These are phyloP conservation scores for Rhinopomastus cyanomelas DNA, from an alignment of 2,113 vertebrate species.

Conservation along the genomic window DNA sequence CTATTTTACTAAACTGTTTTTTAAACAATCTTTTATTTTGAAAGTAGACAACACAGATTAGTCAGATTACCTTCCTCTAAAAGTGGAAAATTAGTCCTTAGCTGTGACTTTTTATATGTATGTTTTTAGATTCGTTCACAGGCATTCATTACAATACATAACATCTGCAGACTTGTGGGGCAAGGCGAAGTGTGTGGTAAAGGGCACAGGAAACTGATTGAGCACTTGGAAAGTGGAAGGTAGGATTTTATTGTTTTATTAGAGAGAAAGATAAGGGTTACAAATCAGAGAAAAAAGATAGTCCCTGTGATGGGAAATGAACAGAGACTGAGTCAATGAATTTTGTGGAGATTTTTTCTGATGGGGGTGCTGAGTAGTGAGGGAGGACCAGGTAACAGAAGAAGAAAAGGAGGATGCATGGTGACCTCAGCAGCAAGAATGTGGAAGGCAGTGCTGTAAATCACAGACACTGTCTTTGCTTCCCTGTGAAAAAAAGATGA, in stretches of 20 bases:
- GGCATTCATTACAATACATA: constrained; percentile 16
- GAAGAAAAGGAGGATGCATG: background rate
- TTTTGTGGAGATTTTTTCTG: background rate
- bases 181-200: constrained; percentile 16
- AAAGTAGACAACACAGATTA: background rate
- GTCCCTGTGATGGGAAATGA: constrained; percentile 6
- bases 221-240: constrained; percentile 2
- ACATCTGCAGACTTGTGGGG: background rate
- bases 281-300: constrained; percentile 11
- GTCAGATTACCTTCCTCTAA: background rate
- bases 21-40: background rate
- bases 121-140: background rate
- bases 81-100: background rate
- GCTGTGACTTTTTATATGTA: background rate
- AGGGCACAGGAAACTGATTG: constrained; percentile 9
- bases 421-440: background rate
- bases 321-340: constrained; percentile 18
- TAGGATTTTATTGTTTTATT: constrained; percentile 62
- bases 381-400: background rate
- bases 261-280: constrained; percentile 51
- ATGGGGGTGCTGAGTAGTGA: background rate
- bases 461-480: background rate
- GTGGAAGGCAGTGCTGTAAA: background rate
- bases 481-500: background rate
- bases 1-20: background rate